Percentiles rank a stretch among this genome's conserved stretches.
These are phyloP conservation scores for Nibea coibor DNA, from an alignment of 2,113 vertebrate genomes.

Conservation along the genomic window DNA sequence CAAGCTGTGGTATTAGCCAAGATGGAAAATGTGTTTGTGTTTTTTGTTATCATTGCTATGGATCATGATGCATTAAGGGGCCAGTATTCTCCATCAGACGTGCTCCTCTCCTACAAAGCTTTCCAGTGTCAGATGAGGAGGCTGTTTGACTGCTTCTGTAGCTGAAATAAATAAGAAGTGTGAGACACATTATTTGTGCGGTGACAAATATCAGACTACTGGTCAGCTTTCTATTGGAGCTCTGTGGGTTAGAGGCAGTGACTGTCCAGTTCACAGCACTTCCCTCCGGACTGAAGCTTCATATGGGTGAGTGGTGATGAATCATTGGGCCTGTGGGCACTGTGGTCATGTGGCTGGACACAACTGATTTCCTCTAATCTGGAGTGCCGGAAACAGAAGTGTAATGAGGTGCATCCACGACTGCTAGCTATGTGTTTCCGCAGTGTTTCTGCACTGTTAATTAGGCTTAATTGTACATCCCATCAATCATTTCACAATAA, in stretches of 20 bases:
- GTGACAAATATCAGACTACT: background rate
- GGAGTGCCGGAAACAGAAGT: constrained; percentile 28
- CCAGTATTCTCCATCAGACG: no score
- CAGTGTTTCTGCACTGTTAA: constrained; percentile 44
- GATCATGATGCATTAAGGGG: no score
- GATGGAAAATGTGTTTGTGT: background rate
- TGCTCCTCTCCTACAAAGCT: no score
- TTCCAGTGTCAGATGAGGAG: no score
- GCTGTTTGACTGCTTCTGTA: no score
- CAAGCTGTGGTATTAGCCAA: background rate
- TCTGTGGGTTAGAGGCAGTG: background rate
- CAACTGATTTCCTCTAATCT: constrained; percentile 56
- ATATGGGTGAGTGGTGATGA: constrained; percentile 38
- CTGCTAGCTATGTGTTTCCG: constrained; percentile 41
- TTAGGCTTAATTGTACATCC: constrained; percentile 60
- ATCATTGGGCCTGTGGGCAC: constrained; percentile 46
- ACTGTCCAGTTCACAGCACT: background rate
- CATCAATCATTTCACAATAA: constrained; percentile 62
- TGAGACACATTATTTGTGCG: background rate
- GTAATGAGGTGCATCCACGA: constrained; percentile 61
- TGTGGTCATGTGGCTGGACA: constrained; percentile 44
- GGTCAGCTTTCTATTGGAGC: background rate
- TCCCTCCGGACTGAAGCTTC: constrained; percentile 28
- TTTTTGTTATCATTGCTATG: no score
- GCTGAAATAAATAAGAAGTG: background rate